Percentiles rank a stretch among this genome's conserved stretches.
Conservation (phyloP, 2,888 invertebrate genomes). For the Arge pagana region DNA sequence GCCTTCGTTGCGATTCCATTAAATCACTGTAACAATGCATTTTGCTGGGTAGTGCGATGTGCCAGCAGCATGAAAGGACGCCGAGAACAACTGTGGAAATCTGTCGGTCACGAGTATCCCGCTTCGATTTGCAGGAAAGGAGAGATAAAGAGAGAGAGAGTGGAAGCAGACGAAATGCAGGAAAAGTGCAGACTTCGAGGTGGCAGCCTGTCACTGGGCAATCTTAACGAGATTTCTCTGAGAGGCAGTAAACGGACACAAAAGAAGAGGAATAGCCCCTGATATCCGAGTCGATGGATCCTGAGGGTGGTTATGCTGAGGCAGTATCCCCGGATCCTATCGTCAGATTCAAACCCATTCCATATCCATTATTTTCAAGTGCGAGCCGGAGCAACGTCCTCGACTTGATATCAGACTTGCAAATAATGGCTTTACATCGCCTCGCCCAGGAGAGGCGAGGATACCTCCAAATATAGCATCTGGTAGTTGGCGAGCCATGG, state of each 20-base stretch:
- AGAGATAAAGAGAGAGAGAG: no score
- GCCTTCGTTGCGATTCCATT: no score
- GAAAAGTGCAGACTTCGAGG: no score
- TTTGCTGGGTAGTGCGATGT: no score
- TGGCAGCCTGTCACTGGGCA: conserved; percentile 9
- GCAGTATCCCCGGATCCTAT: not conserved
- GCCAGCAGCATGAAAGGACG: no score
- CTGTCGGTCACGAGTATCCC: no score
- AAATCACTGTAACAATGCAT: no score
- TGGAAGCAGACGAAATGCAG: no score
- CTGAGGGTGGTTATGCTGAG: conserved; percentile 12
- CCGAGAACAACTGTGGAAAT: no score
- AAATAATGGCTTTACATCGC: conserved; percentile 9
- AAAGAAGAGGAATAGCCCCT: conserved; percentile 1
- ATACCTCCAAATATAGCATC: no score
- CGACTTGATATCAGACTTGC: conserved; percentile 16
- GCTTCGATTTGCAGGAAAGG: no score
- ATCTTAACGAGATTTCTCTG: conserved; percentile 13
- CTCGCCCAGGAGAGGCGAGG: not conserved
- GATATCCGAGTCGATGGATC: not conserved
- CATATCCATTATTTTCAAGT: conserved; percentile 12
- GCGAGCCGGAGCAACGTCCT: not conserved
- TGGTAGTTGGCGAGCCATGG: no score
- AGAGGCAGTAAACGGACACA: conserved; percentile 10
- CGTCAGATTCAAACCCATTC: conserved; percentile 3